Evolutionary conservation across 2,888 invertebrate species (phyloP).

Genomic region (Priocnemis perturbator): DNA sequence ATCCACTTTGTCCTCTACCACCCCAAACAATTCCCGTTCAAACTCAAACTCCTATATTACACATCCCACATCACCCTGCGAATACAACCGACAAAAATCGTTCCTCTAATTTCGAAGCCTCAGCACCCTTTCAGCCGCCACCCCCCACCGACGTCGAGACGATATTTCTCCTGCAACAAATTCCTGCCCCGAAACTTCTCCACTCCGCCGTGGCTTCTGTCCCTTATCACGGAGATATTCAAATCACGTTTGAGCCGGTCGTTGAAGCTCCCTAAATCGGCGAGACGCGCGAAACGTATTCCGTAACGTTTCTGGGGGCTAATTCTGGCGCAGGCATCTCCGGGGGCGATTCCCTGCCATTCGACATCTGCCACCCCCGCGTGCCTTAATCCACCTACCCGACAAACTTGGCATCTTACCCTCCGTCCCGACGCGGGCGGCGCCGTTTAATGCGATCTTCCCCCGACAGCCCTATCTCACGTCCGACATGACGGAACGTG

Average conservation of each 20-base stretch:
- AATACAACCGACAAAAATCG: too few relatives aligned
- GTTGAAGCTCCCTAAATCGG: constrained; percentile 44
- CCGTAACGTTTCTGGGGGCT: constrained; percentile 19
- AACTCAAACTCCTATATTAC: too few relatives aligned
- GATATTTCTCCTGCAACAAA: not conserved
- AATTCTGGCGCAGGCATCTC: constrained; percentile 51
- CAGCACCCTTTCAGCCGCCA: too few relatives aligned
- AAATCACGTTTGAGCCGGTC: constrained; percentile 55
- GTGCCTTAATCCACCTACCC: constrained; percentile 7
- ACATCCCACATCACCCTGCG: too few relatives aligned
- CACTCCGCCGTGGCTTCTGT: not conserved
- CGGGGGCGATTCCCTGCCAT: constrained; percentile 17
- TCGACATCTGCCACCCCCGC: constrained; percentile 19
- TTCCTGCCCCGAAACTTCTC: not conserved
- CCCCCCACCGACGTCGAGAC: too few relatives aligned
- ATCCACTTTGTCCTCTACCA: too few relatives aligned
- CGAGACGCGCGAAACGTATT: constrained; percentile 40
- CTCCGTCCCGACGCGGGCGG: constrained; percentile 1
- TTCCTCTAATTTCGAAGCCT: too few relatives aligned
- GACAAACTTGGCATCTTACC: not conserved
- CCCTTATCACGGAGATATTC: constrained; percentile 42
- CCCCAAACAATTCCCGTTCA: too few relatives aligned
- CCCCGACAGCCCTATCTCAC: not conserved
- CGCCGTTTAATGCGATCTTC: not conserved
- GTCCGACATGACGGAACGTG: not conserved